Evolutionary conservation across 2,113 vertebrate species (phyloP), one percentile per base, ranked within the genome.

Genomic region (Aramus guarauna): DNA sequence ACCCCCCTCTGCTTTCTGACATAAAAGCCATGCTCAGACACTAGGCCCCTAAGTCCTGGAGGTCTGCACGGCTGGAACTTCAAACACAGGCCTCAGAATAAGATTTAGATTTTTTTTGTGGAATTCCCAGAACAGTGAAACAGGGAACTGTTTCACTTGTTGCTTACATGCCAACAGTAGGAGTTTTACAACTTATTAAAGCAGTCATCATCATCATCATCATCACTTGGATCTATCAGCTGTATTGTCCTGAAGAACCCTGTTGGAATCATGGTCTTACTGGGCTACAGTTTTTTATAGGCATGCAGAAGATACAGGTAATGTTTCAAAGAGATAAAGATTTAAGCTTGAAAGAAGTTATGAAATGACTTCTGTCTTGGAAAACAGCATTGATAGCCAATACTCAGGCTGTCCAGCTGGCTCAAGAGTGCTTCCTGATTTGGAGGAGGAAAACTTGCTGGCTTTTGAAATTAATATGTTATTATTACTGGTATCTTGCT

Each of bases 401-500:
- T 32, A 68, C 34, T 71, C 34, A 69, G 32, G 48, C 73, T 84
- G 86, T 58, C 91, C 85, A 95, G 76, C 80, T 94, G 92, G 88
- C 91, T 94, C 34, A 89, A 81, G 64, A 30, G 64, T 15, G 11
- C 64, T 91, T 96, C 76, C 76, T 72, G 45, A 81, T 85, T 84
- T 81, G 48, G 73, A 87, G 36, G 29, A 71, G 79, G 39, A 82
- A 85, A 89, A 77, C 24, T 68, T 78, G 94, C 60, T 92, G 94
- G 62, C 41, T 91, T 92, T 94, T 68, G 48, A 91, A 94, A 92
- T 86, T 32, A 91, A 68, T 84, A 41, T 78, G 67, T 75, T 94
- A 90, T 96, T 96, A 78, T 79, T 93, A 72, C 37, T 56, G 12
- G 39, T 90, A 53, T 88, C 88, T 84, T 89, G 34, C 80, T 95